Conservation (phyloP, 2,113 vertebrate species). For the Corydoras sp. region DNA sequence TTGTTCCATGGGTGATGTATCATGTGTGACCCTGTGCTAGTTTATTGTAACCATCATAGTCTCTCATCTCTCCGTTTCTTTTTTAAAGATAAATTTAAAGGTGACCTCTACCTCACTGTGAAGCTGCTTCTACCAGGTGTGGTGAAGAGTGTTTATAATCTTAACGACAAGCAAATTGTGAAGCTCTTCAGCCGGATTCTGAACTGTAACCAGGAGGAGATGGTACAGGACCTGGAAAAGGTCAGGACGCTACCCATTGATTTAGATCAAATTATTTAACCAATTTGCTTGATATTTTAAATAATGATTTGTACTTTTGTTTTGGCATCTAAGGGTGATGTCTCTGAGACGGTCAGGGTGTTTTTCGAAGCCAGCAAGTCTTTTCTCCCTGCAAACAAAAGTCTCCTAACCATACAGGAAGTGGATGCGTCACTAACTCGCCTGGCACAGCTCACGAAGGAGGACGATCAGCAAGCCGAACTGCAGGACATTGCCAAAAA, state of each 20-base stretch:
- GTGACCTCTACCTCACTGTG: constrained; percentile 88
- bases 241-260: constrained; percentile 55
- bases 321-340: constrained; percentile 78
- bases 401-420: constrained; percentile 89
- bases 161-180: constrained; percentile 97
- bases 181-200: constrained; percentile 95
- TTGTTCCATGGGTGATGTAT: no score
- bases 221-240: constrained; percentile 92
- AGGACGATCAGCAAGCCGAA: constrained; percentile 90
- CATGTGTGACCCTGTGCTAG: no score
- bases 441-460: constrained; percentile 88
- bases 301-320: no score
- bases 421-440: constrained; percentile 81
- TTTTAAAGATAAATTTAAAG: constrained; percentile 83
- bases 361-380: constrained; percentile 89
- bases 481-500: constrained; percentile 80
- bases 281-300: no score
- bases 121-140: constrained; percentile 92
- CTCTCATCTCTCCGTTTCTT: not conserved
- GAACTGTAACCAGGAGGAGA: constrained; percentile 85
- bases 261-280: no score
- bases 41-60: no score
- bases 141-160: constrained; percentile 94
- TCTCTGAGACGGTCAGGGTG: constrained; percentile 89
- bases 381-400: constrained; percentile 86